These are phyloP conservation scores for Pteruthius melanotis DNA, from an alignment of 2,113 vertebrate species.

Conservation along the genomic window DNA sequence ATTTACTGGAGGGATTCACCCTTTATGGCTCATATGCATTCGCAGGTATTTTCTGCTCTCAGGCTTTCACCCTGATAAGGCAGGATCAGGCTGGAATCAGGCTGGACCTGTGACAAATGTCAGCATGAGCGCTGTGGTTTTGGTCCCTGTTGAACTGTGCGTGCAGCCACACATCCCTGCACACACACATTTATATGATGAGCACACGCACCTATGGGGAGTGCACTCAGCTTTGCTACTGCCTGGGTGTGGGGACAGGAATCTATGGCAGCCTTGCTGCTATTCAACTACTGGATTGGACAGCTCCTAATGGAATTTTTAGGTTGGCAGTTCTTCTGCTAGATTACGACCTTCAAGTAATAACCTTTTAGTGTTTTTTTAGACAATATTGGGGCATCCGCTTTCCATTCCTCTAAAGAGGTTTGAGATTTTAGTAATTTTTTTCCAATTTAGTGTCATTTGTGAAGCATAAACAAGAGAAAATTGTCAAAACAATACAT, in stretches of 20 bases:
- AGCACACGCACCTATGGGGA: accelerated
- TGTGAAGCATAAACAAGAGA: background rate
- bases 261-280: background rate
- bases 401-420: background rate
- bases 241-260: accelerated
- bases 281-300: background rate
- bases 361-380: background rate
- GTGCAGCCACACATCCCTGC: background rate
- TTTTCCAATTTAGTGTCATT: background rate
- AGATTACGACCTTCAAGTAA: background rate
- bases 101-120: background rate
- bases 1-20: accelerated
- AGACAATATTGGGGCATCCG: background rate
- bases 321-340: background rate
- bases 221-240: background rate
- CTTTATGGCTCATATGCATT: background rate
- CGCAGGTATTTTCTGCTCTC: background rate
- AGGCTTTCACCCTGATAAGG: background rate
- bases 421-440: background rate
- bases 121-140: background rate
- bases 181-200: accelerated
- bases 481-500: background rate
- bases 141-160: background rate
- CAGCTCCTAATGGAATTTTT: background rate
- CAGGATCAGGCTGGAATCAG: background rate